Evolutionary conservation across 2,113 vertebrate genomes (phyloP), one percentile per base, ranked within the genome.

Genomic region (Lutjanus erythropterus): DNA sequence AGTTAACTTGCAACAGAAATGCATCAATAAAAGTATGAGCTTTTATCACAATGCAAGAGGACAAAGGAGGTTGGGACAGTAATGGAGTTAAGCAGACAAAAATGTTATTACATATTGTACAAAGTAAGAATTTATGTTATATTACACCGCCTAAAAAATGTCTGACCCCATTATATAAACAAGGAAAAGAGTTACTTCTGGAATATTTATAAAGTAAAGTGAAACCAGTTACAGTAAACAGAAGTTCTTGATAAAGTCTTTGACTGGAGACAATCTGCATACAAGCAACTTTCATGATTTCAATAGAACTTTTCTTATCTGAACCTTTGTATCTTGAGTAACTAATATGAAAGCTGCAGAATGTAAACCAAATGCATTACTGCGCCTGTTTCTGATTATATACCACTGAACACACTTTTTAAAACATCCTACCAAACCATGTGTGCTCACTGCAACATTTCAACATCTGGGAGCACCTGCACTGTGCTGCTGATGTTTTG

Each of bases 1-100:
- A 87, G 75, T 89, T 89, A 83, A 82, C 58, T 66, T 71, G 31
- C 81, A 87, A 75, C 59, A 86, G 59, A 78, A 86, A 86, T 58
- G 47, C 65, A 78, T 29, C 42, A 49, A 84, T 35, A 52, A 65
- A 71, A 73, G 27, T 31, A 83, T 81, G 52, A 67, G 59, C 27
- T 3, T 85, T 70, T 49, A 46, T 70, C 75, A 69, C 58, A 87
- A 53, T 44, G 25, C 50, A 39, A 59, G 6, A 75, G 5, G 31
- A 76, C 14, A 49, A 44, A 42, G 31, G 18, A 39, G 9, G 16
- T 37, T 69, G 7, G 2, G 35, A 44, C 12, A 39, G 23, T 50
- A 42, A 60, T 68, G 37, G 31, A 76, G 35, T 75, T 50, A 31
- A 11, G n/a, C 27, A 29, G 14, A 47, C 9, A 74, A 58, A 84